phyloP scores from a whole-genome alignment of 2,888 invertebrate genomes.

The Drymonia ruficornis region DNA sequence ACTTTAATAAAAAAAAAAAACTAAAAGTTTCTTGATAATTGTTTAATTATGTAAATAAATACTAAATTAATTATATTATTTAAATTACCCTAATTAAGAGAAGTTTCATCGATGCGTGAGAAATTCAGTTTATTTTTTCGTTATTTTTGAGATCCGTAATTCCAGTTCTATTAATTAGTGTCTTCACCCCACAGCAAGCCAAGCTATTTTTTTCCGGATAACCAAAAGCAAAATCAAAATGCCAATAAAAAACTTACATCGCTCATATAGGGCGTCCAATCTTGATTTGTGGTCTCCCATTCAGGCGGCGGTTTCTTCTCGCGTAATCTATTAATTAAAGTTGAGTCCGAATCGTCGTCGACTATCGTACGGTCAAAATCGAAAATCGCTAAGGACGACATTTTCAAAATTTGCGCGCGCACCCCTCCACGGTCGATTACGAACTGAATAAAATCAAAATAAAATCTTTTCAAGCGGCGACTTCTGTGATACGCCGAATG shows the following conservation, averaged over 20 bases:
- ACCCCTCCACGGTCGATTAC: conserved; percentile 23
- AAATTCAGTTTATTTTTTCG: too few species aligned
- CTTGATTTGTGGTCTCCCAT: conserved; percentile 64
- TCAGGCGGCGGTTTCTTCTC: conserved; percentile 74
- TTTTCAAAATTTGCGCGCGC: conserved; percentile 51
- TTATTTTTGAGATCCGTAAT: too few species aligned
- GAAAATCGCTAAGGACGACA: conserved; percentile 72
- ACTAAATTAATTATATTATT: too few species aligned
- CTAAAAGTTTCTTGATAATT: too few species aligned
- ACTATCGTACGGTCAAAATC: conserved; percentile 79
- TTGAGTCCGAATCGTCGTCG: conserved; percentile 74
- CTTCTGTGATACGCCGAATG: conserved; percentile 18
- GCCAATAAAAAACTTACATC: conserved; percentile 59
- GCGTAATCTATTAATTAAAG: conserved; percentile 68
- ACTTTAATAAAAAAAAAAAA: too few species aligned
- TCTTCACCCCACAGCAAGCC: background rate
- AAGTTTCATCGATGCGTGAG: too few species aligned
- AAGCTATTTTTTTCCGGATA: background rate
- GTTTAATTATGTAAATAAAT: too few species aligned
- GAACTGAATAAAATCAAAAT: conserved; percentile 40
- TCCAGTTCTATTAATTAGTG: background rate
- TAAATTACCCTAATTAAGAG: too few species aligned
- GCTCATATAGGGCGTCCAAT: conserved; percentile 81
- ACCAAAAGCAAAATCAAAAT: background rate
- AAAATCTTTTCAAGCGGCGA: conserved; percentile 6